These are phyloP conservation scores for Lottia scabra DNA, from an alignment of 2,888 invertebrate species.

Conservation along the genomic window DNA sequence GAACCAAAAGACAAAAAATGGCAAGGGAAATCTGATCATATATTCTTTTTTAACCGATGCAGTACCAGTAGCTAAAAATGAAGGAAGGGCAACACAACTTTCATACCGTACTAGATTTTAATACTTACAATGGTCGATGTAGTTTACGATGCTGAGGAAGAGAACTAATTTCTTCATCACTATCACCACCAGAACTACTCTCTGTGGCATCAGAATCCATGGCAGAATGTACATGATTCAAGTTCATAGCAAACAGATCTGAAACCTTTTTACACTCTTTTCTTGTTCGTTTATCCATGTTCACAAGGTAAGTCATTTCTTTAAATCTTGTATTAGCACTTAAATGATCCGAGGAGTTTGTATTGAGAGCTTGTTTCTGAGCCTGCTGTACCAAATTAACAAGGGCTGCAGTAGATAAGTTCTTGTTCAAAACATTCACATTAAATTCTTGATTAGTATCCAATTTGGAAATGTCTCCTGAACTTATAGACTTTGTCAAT, in stretches of 20 bases:
- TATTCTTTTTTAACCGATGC: no score
- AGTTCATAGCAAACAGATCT: conserved; percentile 80
- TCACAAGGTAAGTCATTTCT: conserved; percentile 43
- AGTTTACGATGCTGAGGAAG: conserved; percentile 23
- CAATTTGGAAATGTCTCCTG: conserved; percentile 21
- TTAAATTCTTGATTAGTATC: conserved; percentile 45
- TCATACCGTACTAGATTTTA: not conserved
- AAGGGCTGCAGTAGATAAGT: conserved; percentile 72
- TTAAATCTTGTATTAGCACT: conserved; percentile 20
- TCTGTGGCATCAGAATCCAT: conserved; percentile 94
- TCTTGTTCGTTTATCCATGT: conserved; percentile 56
- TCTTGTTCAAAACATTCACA: conserved; percentile 63
- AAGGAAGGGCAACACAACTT: not conserved
- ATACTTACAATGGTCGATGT: conserved; percentile 39
- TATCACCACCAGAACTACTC: conserved; percentile 93
- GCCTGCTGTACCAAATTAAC: conserved; percentile 74
- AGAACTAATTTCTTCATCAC: conserved; percentile 83
- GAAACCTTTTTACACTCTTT: conserved; percentile 76
- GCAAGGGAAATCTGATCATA: no score
- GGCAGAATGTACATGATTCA: conserved; percentile 80
- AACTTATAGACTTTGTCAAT: conserved; percentile 52
- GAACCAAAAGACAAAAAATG: no score
- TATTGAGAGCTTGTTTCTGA: conserved; percentile 68
- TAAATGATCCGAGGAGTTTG: conserved; percentile 18
- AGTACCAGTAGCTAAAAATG: not conserved